Evolutionary conservation across 2,797 vertebrate species (phyloP), one percentile per base, ranked within the genome.

Genomic region (Poeciliopsis gracilis): DNA sequence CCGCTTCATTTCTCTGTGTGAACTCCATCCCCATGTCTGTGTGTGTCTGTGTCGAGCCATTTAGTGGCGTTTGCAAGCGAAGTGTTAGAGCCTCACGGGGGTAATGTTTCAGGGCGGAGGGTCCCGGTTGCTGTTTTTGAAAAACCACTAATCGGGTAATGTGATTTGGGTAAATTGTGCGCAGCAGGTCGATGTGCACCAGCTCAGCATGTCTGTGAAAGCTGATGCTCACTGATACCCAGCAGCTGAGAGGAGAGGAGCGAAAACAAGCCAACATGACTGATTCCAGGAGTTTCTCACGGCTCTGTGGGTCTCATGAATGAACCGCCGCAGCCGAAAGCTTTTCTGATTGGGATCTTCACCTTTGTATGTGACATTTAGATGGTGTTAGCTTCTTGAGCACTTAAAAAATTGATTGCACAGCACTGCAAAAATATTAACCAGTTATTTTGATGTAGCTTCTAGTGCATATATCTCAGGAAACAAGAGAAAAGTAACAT

Each of bases 1-100:
- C 84, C 80, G 86, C 88, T 84, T 88, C 89, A 91, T 92, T 82
- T 83, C 88, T 91, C 88, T 93, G 85, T 93, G 91, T 93, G 88
- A 89, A 87, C 91, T 87, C 90, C 93, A 93, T 92, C 86, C 80
- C 85, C 79, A 77, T 92, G 86, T 92, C 82, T 92, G 59, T 61
- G 59, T 89, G 86, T 91, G 79, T 92, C 84, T 91, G 84, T 93
- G 88, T 83, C 75, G 80, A 83, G 57, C 86, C 72, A 76, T 82
- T 81, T 63, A 82, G 84, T 10, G 41, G 77, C 85, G 76, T 78
- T 77, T 83, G 72, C 76, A 53, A 78, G 61, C 79, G 77, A 85
- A 86, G 86, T 85, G 77, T 72, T 81, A 80, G 86, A 84, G 81
- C 86, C 79, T 77, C 81, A 84, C 49, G 5, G 78, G 83, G 76